Base-by-base conservation (phyloP, 2,888 invertebrate genomes). In the Acronicta psi region DNA sequence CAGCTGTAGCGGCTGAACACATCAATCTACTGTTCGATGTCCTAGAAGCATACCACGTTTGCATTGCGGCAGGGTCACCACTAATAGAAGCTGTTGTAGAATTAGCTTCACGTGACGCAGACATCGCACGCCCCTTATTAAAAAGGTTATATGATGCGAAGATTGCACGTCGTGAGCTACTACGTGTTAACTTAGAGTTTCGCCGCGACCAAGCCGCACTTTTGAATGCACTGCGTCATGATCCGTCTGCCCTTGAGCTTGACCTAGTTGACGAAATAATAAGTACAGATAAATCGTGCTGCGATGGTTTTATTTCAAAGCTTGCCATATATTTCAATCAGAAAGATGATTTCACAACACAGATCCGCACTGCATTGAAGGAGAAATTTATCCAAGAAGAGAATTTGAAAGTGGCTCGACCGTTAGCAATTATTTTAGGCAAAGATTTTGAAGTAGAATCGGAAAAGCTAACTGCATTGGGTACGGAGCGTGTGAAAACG, bases 161-260 rank as follows among this genome's bases (percentile, higher is more conserved):
- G 34, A 63, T 87, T 9, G 88, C 82, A 6, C 85, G 91, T 9
- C 83, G 81, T 40, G 73, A 81, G 47, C 67, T 92, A 3, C 75
- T 87, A 20, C 59, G 54, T 4, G 79, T 81, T 42, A 84, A 84
- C n/a, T 85, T 89, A 45, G 58, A 66, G 5, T 57, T 87, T 0
- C 71, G 75, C 0, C 79, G 81, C 40, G 81, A 80, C n/a, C 79
- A 86, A 38, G 83, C 73, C 2, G 86, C 90, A 0, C 87, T 86
- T 38, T 2, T 87, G 0, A 92, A 92, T 59, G 88, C 80, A 0
- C 61, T 92, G 11, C 85, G 83, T 18, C 90, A 91, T 42, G 82
- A 89, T 16, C 59, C 74, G 2, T 47, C 57, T 4, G 61, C 85
- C 1, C 71, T 90, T 0, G 57, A 72, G 8, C 38, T 63, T 2